These are phyloP conservation scores for Allophyes oxyacanthae DNA, from an alignment of 2,888 invertebrate species.

Conservation along the genomic window DNA sequence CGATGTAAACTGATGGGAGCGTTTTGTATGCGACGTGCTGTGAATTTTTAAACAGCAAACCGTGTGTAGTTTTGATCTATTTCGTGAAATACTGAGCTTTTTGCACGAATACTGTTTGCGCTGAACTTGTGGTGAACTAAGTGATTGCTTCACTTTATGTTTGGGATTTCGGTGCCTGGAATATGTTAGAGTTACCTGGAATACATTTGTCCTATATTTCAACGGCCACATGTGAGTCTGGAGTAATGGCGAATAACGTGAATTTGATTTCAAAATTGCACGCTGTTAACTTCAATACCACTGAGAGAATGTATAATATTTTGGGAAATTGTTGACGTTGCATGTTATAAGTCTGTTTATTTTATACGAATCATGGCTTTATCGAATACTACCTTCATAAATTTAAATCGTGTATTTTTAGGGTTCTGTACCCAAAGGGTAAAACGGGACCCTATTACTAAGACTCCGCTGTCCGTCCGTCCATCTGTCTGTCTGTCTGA, in stretches of 20 bases:
- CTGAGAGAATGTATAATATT: too few relatives aligned
- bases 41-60: conserved; percentile 56
- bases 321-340: too few relatives aligned
- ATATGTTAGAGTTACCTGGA: conserved; percentile 27
- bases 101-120: conserved; percentile 45
- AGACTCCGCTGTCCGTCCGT: too few relatives aligned
- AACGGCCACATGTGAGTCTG: conserved; percentile 1
- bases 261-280: conserved; percentile 24
- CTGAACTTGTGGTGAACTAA: conserved; percentile 49
- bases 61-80: conserved; percentile 54
- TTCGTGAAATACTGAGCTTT: conserved; percentile 35
- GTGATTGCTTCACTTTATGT: conserved; percentile 52
- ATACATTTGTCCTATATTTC: conserved; percentile 25
- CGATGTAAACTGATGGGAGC: conserved; percentile 58
- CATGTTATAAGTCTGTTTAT: too few relatives aligned
- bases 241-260: conserved; percentile 21
- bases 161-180: conserved; percentile 28
- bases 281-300: conserved; percentile 10
- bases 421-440: too few relatives aligned
- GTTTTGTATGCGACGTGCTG: conserved; percentile 57
- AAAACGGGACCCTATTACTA: too few relatives aligned
- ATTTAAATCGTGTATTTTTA: too few relatives aligned
- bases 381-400: too few relatives aligned
- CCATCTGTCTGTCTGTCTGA: too few relatives aligned
- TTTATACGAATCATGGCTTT: too few relatives aligned